Base-by-base conservation (phyloP, 2,113 vertebrate genomes). In the Rallus limicola region DNA sequence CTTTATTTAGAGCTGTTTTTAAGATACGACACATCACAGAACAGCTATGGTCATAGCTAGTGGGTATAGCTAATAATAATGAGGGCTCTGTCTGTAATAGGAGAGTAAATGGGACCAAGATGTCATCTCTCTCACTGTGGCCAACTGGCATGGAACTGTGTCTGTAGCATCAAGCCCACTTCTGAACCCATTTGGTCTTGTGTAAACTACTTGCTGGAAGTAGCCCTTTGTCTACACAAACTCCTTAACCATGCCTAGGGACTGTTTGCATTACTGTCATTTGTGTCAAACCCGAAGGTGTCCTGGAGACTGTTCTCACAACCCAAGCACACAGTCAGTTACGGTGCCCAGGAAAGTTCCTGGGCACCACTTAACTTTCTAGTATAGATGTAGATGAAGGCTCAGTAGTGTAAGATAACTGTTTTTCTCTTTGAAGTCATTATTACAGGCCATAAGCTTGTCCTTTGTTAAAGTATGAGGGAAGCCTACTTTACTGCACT, bases 171-270 rank as follows among this genome's bases (percentile, higher is more conserved):
- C 21, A 87, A 59, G 4, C 9, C 7, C 46, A 28, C 12, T 44
- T 40, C 16, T 52, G 25, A 62, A 82, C 6, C 36, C 53, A 2
- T 29, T n/a, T 23, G 8, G 19, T 21, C 16, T 67, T 13, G 2
- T 6, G 23, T n/a, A 59, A 67, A 44, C 9, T 44, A 9, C 31
- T 67, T 23, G 5, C 31, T 63, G 28, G 15, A 42, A 87, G 53
- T 15, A 68, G 11, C 18, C 21, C 8, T 11, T 36, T 1, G 16
- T 31, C 74, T 67, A 2, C 0, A 0, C 4, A 13, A 58, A 48
- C 4, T 82, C 36, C 16, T 75, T 58, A 36, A 50, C 28, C 19
- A 11, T 24, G 11, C 8, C 31, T 53, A 56, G 28, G 42, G 6
- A 19, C 62, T 56, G 10, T 42, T 86, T 74, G 6, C 4, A 6